Conservation (phyloP, 1,140 invertebrate species). For the Leptopilina clavipes region DNA sequence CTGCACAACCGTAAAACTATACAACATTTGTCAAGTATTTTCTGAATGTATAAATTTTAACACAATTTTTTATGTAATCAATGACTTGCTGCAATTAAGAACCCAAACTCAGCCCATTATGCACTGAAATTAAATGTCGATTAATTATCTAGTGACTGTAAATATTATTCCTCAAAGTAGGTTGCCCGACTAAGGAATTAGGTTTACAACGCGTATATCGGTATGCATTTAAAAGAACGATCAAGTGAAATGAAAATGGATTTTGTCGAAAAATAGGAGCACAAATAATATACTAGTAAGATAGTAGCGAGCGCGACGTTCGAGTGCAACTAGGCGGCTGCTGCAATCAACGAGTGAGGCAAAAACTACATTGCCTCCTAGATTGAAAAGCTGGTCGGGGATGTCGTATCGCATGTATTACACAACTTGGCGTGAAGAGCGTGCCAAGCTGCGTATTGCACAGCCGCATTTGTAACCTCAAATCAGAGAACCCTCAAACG, state of each 20-base stretch:
- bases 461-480: conserved; percentile 57
- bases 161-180: too few relatives aligned
- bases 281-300: conserved; percentile 1
- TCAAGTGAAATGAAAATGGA: neutral
- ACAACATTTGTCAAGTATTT: too few relatives aligned
- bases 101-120: too few relatives aligned
- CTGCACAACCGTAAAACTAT: too few relatives aligned
- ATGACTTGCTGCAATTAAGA: too few relatives aligned
- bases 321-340: conserved; percentile 44
- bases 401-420: conserved; percentile 54
- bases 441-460: conserved; percentile 67
- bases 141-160: too few relatives aligned
- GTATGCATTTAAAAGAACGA: neutral
- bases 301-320: conserved; percentile 40
- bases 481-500: conserved; percentile 40
- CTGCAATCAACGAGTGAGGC: conserved; percentile 43
- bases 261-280: neutral
- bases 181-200: too few relatives aligned
- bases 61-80: too few relatives aligned
- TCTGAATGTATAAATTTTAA: too few relatives aligned
- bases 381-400: conserved; percentile 51
- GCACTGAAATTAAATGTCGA: too few relatives aligned
- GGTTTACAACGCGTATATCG: too few relatives aligned
- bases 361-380: conserved; percentile 49
- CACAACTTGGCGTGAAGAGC: conserved; percentile 65